Conservation (phyloP, 37 sponge, comb jelly and placozoan species). For the Eunapius fragilis region DNA sequence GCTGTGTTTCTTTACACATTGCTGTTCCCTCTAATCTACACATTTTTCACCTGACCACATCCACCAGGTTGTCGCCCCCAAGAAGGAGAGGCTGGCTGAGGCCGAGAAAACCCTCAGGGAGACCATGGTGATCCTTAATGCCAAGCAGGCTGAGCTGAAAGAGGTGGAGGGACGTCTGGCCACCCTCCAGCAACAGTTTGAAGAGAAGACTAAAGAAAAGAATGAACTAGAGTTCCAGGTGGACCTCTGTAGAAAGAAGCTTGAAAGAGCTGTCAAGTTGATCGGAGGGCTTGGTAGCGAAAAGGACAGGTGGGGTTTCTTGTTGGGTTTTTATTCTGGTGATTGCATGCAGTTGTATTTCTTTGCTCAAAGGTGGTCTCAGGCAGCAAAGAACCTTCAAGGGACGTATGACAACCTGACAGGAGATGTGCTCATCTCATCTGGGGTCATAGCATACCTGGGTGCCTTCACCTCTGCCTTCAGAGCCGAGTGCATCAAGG, state of each 20-base stretch:
- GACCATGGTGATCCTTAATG: constrained; percentile 86
- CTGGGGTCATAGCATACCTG: constrained; percentile 96
- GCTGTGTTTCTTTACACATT: not conserved
- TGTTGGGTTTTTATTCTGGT: too few relatives aligned
- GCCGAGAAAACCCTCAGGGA: constrained; percentile 84
- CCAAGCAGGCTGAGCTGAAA: constrained; percentile 93
- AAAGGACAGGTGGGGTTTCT: constrained; percentile 67
- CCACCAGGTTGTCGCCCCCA: constrained; percentile 92
- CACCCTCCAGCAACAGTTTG: constrained; percentile 79
- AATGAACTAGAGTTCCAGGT: constrained; percentile 91
- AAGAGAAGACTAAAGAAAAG: constrained; percentile 93
- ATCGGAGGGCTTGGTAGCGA: constrained; percentile 99
- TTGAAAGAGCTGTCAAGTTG: constrained; percentile 97
- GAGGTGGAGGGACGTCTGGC: constrained; percentile 96
- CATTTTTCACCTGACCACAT: not conserved
- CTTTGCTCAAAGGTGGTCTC: constrained; percentile 73
- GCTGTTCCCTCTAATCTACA: not conserved
- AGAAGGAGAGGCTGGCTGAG: constrained; percentile 89
- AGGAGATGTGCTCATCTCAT: constrained; percentile 96
- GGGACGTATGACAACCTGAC: constrained; percentile 92
- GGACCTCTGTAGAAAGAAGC: constrained; percentile 94
- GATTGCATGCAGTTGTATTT: not conserved
- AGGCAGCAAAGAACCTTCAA: constrained; percentile 83
- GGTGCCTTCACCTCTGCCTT: constrained; percentile 98
- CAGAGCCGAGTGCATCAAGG: constrained; percentile 48